Percentiles rank a stretch among this genome's conserved stretches.
Evolutionary conservation across 2,113 vertebrate species (phyloP).

Genomic region (Phalacrocorax brasilianus): DNA sequence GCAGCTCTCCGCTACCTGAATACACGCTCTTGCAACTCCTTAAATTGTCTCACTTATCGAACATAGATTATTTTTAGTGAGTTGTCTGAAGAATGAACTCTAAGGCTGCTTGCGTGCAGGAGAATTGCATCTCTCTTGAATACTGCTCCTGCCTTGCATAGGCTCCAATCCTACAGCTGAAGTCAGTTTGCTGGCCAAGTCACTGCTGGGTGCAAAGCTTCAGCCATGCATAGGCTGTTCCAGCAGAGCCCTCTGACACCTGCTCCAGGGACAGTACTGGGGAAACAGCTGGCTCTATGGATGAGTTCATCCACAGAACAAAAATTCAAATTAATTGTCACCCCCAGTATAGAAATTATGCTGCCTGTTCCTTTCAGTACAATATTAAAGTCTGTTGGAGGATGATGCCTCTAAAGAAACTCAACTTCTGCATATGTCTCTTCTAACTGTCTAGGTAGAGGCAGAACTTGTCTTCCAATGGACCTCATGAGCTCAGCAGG

Average conservation of each 20-base stretch:
- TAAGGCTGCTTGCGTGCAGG: neutral
- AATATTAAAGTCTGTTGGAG: neutral
- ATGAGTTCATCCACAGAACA: neutral
- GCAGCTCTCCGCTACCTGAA: neutral
- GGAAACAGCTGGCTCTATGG: neutral
- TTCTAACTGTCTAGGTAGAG: neutral
- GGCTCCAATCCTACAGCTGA: no score
- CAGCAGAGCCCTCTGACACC: neutral
- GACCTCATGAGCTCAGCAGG: neutral
- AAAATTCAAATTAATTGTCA: neutral
- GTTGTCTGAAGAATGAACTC: neutral
- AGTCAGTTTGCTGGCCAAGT: neutral
- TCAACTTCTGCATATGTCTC: neutral
- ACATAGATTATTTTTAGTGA: neutral
- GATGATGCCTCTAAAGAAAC: neutral
- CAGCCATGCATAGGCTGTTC: rapidly evolving
- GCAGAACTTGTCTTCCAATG: neutral
- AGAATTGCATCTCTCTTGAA: neutral
- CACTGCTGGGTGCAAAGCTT: neutral
- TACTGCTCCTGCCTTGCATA: rapidly evolving
- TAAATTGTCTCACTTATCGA: neutral
- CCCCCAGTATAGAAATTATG: rapidly evolving
- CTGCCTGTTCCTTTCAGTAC: neutral
- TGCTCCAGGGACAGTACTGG: neutral
- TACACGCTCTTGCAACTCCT: neutral